Percentiles rank a stretch among this genome's conserved stretches.
These are phyloP conservation scores for Dendrocopos noguchii DNA, from an alignment of 2,113 vertebrate genomes.

Conservation along the genomic window DNA sequence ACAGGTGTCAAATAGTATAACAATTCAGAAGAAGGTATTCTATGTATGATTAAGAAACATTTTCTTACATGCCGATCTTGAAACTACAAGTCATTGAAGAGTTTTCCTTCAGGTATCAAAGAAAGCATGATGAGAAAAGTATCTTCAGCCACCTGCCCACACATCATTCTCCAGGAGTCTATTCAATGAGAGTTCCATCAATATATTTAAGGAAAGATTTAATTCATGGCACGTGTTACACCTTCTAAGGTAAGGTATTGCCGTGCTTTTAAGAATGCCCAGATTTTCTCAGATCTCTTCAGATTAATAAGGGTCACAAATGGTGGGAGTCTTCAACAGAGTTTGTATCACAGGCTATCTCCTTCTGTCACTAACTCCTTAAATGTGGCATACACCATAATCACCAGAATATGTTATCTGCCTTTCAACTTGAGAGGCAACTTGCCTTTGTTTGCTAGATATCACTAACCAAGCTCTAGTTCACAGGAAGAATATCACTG, in stretches of 20 bases:
- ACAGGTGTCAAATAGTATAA: not conserved
- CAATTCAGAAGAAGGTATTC: not conserved
- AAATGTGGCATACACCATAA: not conserved
- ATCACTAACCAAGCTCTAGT: not conserved
- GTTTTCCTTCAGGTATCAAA: not conserved
- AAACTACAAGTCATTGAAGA: not conserved
- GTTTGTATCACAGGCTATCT: not conserved
- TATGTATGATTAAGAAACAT: not conserved
- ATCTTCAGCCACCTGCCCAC: not conserved
- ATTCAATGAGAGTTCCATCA: not conserved
- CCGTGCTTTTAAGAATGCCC: not conserved
- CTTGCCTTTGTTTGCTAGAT: not conserved
- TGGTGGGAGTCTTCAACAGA: not conserved
- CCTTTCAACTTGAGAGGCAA: not conserved
- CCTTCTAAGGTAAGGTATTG: not conserved
- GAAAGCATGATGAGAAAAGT: not conserved
- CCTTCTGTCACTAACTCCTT: not conserved
- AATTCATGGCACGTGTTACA: not conserved
- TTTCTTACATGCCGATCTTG: not conserved
- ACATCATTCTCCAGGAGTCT: not conserved
- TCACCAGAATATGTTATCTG: not conserved
- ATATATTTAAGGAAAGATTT: not conserved
- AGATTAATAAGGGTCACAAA: not conserved
- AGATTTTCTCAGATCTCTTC: not conserved
- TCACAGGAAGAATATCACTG: not conserved